Evolutionary conservation across 2,113 vertebrate genomes (phyloP), one percentile per base, ranked within the genome.

Genomic region (Hydrochoerus hydrochaeris): DNA sequence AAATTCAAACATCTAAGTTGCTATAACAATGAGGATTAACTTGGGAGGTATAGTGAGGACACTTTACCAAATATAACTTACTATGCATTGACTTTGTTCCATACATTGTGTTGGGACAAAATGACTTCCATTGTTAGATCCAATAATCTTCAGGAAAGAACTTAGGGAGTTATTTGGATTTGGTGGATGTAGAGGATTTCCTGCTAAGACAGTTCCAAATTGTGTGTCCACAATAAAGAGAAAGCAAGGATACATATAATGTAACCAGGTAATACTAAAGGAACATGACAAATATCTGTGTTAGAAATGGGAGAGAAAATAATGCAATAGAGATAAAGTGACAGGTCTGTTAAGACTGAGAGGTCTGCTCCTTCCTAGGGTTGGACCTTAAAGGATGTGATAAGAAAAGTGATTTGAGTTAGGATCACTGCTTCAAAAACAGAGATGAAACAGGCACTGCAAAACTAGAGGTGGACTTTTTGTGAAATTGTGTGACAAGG

Each of bases 31-130:
- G 7, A 71, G 71, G 7, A 91, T 49, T 88, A 41, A 52, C 62
- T 80, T 63, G 8, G 58, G 77, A 93, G 49, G 4, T 57, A 88
- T 62, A 77, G 22, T 38, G 54, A 63, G 3, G 2, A 44, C 22
- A 3, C 65, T 60, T 80, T 71, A 65, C 2, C 81, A 96, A 93
- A 28, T 73, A 32, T 54, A 52, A 28, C 30, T 86, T 86, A n/a
- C 7, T 85, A 60, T n/a, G 11, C 0, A 81, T 52, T 19, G 49
- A 32, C 32, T 69, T 38, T 87, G n/a, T 77, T 87, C 35, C 20
- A 93, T 83, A 63, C 0, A 69, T 6, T 57, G 20, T 83, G 52
- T 41, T 85, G 17, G 54, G 92, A 38, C 12, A 89, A 78, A 91
- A 71, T 35, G 78, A 58, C 12, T 91, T 95, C 38, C 11, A 67